Conservation (phyloP, 2,113 vertebrate genomes). For the Megaleporinus macrocephalus region DNA sequence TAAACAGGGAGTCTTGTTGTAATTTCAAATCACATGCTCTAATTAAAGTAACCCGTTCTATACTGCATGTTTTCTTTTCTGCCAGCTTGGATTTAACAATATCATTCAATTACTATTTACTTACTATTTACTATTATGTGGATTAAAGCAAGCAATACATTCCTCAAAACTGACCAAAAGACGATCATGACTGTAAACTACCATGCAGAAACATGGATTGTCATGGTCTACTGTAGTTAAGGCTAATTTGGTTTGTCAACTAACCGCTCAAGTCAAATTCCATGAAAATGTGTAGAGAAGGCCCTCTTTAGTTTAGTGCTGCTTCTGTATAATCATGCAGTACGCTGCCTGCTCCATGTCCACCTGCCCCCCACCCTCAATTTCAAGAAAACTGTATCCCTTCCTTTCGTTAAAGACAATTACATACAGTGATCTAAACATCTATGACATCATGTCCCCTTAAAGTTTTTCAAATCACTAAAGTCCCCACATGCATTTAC, state of each 20-base stretch:
- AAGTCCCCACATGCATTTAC: constrained; percentile 6
- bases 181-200: background rate
- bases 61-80: background rate
- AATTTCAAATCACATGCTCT: background rate
- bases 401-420: constrained; percentile 21
- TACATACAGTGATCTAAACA: background rate
- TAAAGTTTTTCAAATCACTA: background rate
- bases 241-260: background rate
- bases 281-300: constrained; percentile 27
- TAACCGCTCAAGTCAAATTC: constrained; percentile 1
- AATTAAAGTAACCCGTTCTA: background rate
- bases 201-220: background rate
- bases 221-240: background rate
- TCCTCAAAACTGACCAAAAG: background rate
- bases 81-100: background rate
- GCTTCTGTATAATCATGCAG: background rate
- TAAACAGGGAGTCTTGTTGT: background rate
- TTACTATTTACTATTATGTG: background rate
- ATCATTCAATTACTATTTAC: background rate
- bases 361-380: background rate
- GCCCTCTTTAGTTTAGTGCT: constrained; percentile 5
- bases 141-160: background rate
- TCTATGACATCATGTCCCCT: background rate
- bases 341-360: background rate
- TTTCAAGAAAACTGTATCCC: constrained; percentile 63